Base-by-base conservation (phyloP, 2,797 vertebrate genomes). In the Mionectes olivaceus region DNA sequence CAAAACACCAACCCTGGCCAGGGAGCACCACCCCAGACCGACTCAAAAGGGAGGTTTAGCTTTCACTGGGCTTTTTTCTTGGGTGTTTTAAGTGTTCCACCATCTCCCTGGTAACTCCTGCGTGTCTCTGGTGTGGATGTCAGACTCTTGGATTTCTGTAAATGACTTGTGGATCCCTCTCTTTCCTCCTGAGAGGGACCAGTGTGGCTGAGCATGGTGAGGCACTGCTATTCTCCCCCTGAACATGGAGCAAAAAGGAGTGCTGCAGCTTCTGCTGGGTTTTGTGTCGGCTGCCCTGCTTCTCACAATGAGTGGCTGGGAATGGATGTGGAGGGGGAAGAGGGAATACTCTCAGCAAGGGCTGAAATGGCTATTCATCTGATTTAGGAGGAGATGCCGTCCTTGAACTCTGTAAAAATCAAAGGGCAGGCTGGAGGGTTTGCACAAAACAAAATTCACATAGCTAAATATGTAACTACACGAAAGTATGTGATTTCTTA, bases 191-290 rank as follows among this genome's bases (percentile, higher is more conserved):
- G 27, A 25, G 55, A 27, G 50, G 33, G 37, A 13, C 2, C 7
- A 13, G 46, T 27, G n/a, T 7, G 0, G 35, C 1, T 5, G 41
- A 19, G 30, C 53, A 35, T 0, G 2, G 14, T 22, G 56, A 35
- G 50, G 55, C 0, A 4, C 56, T 47, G 24, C 71, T 2, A 0
- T 44, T 28, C 32, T 39, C 24, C 44, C 55, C 8, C 4, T 1
- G 2, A 15, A 4, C 16, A 41, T 41, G 47, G 35, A 74, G 19
- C 25, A 5, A 16, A 56, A 49, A 12, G 22, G 17, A 8, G 7
- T 57, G 57, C 76, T 78, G 57, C 61, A 32, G 1, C 55, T 68
- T n/a, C 50, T 83, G 27, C 7, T 43, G 67, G 21, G 9, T 43
- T 76, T 77, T 46, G 17, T 52, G 27, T 35, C 1, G 1, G 13